Conservation (phyloP, 1,140 invertebrate species). For the Tetramorium alpestre region DNA sequence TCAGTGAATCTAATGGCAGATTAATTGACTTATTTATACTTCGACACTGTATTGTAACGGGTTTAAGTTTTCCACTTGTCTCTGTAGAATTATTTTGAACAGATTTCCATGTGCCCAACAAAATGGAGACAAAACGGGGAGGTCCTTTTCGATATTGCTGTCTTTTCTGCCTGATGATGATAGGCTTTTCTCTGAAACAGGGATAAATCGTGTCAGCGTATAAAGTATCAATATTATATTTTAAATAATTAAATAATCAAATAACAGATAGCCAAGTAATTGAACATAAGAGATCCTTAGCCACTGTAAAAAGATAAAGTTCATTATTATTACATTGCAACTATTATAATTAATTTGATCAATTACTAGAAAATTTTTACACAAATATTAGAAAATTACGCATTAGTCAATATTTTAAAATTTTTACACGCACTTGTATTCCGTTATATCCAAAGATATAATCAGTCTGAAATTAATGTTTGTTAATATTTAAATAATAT, state of each 20-base stretch:
- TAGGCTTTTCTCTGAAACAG: constrained; percentile 67
- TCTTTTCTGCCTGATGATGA: constrained; percentile 41
- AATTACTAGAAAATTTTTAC: not conserved
- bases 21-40: not conserved
- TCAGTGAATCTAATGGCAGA: not conserved
- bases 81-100: not conserved
- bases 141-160: not conserved
- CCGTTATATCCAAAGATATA: not conserved
- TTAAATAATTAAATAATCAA: not conserved
- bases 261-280: not conserved
- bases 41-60: constrained; percentile 3
- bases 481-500: not conserved
- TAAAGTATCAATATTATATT: not conserved
- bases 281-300: not conserved
- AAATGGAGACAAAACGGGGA: constrained; percentile 23
- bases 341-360: not conserved
- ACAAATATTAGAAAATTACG: not conserved
- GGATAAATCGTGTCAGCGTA: constrained; percentile 57
- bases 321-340: not conserved
- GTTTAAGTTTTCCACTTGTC: not conserved
- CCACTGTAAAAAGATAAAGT: not conserved
- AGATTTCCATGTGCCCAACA: constrained; percentile 22
- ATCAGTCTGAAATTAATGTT: constrained; percentile 14
- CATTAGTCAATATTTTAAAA: not conserved
- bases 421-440: constrained; percentile 11